phyloP scores from a whole-genome alignment of 2,113 vertebrate genomes.

The Rhinichthys klamathensis region DNA sequence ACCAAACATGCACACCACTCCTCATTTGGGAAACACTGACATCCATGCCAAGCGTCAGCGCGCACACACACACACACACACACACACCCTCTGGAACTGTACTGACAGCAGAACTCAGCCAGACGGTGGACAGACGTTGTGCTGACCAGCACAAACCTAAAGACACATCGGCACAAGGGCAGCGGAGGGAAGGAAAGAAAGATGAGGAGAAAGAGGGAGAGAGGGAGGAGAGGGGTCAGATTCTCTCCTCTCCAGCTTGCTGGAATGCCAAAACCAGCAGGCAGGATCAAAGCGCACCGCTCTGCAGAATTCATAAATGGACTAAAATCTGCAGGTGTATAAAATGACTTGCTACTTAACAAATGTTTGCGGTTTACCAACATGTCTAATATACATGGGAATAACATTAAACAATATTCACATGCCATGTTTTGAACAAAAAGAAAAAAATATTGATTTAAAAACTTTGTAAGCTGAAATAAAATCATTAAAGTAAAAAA shows the following conservation, averaged over 20 bases:
- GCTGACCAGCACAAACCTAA: conserved; percentile 78
- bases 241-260: conserved; percentile 71
- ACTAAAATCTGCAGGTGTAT: conserved; percentile 26
- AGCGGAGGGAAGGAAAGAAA: conserved; percentile 47
- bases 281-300: conserved; percentile 74
- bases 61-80: conserved; percentile 54
- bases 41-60: conserved; percentile 49
- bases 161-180: conserved; percentile 75
- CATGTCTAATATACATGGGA: not conserved
- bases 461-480: not conserved
- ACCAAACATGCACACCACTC: conserved; percentile 51
- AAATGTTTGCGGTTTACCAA: conserved; percentile 34
- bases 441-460: not conserved
- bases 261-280: conserved; percentile 78
- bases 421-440: not conserved
- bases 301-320: conserved; percentile 49
- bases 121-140: conserved; percentile 76
- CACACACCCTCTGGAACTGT: conserved; percentile 57
- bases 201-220: conserved; percentile 46
- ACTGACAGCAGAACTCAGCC: conserved; percentile 65
- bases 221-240: conserved; percentile 62
- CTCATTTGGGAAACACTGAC: conserved; percentile 51
- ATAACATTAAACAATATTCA: not conserved
- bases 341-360: conserved; percentile 39
- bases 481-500: not conserved